Conservation (phyloP, 2,888 invertebrate species). For the Polydrusus pterygomalis region DNA sequence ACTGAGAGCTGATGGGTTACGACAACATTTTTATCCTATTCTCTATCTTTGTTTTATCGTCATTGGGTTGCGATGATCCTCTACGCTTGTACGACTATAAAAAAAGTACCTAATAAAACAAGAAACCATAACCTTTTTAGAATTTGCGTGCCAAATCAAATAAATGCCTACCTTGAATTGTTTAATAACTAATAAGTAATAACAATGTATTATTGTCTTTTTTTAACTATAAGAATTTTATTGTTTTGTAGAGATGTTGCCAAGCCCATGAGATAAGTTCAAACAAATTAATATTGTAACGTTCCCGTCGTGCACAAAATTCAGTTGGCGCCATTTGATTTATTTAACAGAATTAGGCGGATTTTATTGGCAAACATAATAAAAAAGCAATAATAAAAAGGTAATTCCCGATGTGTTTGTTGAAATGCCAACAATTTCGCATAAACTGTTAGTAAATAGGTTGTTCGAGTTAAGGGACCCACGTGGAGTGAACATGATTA, state of each 20-base stretch:
- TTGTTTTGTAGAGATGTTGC: neutral
- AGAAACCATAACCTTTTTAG: no score
- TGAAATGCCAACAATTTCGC: constrained; percentile 17
- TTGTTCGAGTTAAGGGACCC: neutral
- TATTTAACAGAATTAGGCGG: constrained; percentile 18
- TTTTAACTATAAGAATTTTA: constrained; percentile 4
- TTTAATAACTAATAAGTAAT: no score
- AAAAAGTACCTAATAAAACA: no score
- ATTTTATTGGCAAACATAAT: constrained; percentile 26
- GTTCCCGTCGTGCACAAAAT: neutral
- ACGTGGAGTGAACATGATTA: no score
- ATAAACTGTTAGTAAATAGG: neutral
- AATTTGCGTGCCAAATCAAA: no score
- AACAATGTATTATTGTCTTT: neutral
- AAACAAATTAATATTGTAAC: constrained; percentile 6
- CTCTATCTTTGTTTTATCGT: no score
- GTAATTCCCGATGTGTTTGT: constrained; percentile 1
- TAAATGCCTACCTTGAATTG: neutral
- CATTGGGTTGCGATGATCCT: no score
- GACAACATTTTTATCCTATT: no score
- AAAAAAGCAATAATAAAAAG: constrained; percentile 30
- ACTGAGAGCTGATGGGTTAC: no score
- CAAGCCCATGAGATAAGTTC: constrained; percentile 7
- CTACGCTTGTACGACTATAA: no score
- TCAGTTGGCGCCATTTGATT: constrained; percentile 33